These are phyloP conservation scores for Notocelia uddmanniana DNA, from an alignment of 2,888 invertebrate species.

Conservation along the genomic window DNA sequence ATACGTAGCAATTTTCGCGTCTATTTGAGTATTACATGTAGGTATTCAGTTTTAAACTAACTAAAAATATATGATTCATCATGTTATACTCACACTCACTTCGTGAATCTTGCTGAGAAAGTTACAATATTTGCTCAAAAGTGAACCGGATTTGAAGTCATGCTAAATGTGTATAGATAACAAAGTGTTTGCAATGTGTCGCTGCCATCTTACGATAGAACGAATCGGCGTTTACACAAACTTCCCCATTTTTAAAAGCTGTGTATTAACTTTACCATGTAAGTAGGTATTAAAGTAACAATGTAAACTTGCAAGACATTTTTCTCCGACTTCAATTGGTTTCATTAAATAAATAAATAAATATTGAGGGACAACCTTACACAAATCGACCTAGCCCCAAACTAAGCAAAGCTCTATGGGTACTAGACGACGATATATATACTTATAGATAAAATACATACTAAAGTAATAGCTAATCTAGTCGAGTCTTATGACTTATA, in stretches of 20 bases:
- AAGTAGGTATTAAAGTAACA: not conserved
- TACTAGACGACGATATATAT: too few species aligned
- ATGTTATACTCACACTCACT: slow-evolving; percentile 3
- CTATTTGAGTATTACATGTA: not conserved
- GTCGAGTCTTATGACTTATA: too few species aligned
- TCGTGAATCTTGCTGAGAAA: slow-evolving; percentile 1
- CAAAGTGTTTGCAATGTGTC: not conserved
- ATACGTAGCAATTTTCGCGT: not conserved
- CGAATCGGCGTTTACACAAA: too few species aligned
- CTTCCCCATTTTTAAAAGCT: too few species aligned
- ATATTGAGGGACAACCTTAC: too few species aligned
- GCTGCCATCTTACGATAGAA: not conserved
- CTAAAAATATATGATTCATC: not conserved
- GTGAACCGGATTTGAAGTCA: slow-evolving; percentile 14
- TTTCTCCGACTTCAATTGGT: not conserved
- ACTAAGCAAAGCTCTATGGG: too few species aligned
- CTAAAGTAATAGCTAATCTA: too few species aligned
- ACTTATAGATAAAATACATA: too few species aligned
- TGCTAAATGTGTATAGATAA: slow-evolving; percentile 8
- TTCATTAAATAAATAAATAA: too few species aligned
- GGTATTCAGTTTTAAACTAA: not conserved
- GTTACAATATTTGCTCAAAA: slow-evolving; percentile 19
- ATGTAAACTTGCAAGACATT: not conserved
- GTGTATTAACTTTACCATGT: not conserved
- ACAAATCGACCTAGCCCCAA: too few species aligned